A percentile compares a stretch with the other conserved stretches of the same genome.
phyloP scores from a whole-genome alignment of 2,888 invertebrate species.

The Eupithecia exiguata region DNA sequence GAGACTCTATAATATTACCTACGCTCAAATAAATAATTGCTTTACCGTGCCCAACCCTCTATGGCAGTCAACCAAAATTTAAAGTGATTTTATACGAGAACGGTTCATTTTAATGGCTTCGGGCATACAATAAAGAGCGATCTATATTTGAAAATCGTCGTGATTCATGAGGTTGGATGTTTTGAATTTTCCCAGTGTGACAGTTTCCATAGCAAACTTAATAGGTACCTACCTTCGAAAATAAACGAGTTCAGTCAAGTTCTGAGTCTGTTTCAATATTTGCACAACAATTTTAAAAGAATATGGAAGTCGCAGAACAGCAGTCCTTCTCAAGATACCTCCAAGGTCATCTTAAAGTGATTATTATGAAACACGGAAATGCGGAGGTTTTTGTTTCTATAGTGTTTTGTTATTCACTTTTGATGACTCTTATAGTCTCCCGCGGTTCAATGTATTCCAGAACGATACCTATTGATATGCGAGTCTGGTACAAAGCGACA shows the following conservation, averaged over 20 bases:
- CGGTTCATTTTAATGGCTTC: conserved; percentile 33
- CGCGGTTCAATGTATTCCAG: background rate
- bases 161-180: conserved; percentile 10
- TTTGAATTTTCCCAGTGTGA: background rate
- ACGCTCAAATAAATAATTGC: conserved; percentile 51
- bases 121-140: conserved; percentile 24
- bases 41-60: conserved; percentile 37
- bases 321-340: conserved; percentile 6
- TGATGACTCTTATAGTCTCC: background rate
- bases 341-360: conserved; percentile 14
- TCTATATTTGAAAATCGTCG: conserved; percentile 14
- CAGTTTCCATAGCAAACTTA: background rate
- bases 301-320: background rate
- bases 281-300: background rate
- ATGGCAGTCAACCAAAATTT: conserved; percentile 36
- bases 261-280: background rate
- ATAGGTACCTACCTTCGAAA: background rate
- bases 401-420: conserved; percentile 2
- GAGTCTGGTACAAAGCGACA: conserved; percentile 15
- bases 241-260: background rate
- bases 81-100: conserved; percentile 34
- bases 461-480: conserved; percentile 6
- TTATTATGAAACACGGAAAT: background rate
- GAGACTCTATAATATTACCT: conserved; percentile 51
- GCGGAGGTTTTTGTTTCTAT: conserved; percentile 4